phyloP scores from a whole-genome alignment of 2,888 invertebrate species.

The Norana najaformis region DNA sequence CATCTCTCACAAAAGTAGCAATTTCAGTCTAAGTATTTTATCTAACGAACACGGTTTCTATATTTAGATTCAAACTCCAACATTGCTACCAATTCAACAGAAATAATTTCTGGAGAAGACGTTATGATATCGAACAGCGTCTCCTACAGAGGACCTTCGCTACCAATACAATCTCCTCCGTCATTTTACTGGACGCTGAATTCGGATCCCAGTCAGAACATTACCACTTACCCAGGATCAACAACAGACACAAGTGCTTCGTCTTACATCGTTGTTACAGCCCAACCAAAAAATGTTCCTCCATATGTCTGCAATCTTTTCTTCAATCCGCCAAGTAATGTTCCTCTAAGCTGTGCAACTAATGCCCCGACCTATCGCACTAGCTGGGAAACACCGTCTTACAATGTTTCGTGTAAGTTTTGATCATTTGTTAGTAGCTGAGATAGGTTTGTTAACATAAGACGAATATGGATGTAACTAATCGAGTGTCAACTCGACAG shows the following conservation, averaged over 20 bases:
- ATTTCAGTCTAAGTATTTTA: too few relatives aligned
- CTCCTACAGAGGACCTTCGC: not conserved
- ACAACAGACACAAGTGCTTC: not conserved
- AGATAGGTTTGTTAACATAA: too few relatives aligned
- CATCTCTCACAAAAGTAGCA: too few relatives aligned
- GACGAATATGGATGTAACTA: too few relatives aligned
- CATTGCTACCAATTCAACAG: not conserved
- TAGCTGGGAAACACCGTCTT: not conserved
- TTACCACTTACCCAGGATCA: not conserved
- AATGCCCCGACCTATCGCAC: not conserved
- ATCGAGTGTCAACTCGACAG: too few relatives aligned
- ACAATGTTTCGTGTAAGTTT: not conserved
- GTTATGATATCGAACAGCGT: not conserved
- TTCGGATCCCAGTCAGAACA: not conserved
- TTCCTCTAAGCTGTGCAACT: not conserved
- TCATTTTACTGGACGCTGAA: not conserved
- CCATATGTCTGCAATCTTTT: not conserved
- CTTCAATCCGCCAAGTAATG: not conserved
- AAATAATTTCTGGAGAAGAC: not conserved
- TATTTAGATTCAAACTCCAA: not conserved
- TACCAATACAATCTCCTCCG: not conserved
- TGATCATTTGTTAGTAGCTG: too few relatives aligned
- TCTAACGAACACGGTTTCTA: not conserved
- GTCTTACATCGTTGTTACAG: not conserved
- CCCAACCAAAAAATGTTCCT: not conserved